Evolutionary conservation across 2,888 invertebrate genomes (phyloP).

Genomic region (Didymodactylos carnosus): DNA sequence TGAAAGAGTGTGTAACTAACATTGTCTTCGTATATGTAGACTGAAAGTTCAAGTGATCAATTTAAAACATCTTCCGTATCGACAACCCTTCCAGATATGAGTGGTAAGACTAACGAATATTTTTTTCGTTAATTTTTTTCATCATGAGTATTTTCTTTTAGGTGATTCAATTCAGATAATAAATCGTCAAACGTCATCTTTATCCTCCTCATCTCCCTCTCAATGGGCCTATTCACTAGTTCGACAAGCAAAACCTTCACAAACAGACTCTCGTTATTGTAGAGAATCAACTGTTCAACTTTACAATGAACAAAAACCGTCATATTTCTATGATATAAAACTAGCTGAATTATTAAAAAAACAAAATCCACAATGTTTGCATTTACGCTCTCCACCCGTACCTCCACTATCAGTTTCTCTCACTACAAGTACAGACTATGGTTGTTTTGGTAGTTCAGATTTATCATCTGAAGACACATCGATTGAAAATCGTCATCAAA

Average conservation of each 20-base stretch:
- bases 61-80: background rate
- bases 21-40: background rate
- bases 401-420: no score
- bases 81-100: background rate
- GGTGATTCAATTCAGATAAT: background rate
- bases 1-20: background rate
- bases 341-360: background rate
- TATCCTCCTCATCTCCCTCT: no score
- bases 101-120: background rate
- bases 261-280: background rate
- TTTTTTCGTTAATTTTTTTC: background rate
- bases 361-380: background rate
- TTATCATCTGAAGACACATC: background rate
- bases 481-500: no score
- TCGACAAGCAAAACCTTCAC: background rate
- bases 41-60: no score
- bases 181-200: background rate
- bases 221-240: no score
- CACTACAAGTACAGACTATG: background rate
- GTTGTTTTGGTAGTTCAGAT: background rate
- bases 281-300: background rate
- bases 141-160: background rate
- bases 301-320: background rate
- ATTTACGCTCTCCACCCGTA: background rate
- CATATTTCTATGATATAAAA: background rate